phyloP scores from a whole-genome alignment of 1,140 invertebrate genomes.

The Drusus annulatus region DNA sequence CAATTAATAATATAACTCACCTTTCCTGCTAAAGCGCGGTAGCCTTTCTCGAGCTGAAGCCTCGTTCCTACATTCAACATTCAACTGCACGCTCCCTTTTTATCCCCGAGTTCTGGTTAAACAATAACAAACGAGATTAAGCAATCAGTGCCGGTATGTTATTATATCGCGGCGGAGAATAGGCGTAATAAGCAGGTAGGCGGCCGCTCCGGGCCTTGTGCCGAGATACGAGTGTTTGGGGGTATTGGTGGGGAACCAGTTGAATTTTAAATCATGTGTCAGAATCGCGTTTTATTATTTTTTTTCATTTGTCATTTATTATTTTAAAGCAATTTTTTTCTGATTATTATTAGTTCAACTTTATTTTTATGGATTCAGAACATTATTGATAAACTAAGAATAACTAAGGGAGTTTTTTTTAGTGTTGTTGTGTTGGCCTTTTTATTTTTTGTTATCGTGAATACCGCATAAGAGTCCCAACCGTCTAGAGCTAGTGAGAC shows the following conservation, averaged over 20 bases:
- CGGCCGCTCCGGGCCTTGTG: neutral
- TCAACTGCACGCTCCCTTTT: neutral
- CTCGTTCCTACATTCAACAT: neutral
- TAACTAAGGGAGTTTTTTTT: too few species aligned
- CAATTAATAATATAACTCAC: neutral
- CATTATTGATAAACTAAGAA: too few species aligned
- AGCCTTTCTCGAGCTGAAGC: neutral
- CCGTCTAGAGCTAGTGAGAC: too few species aligned
- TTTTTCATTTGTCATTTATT: too few species aligned
- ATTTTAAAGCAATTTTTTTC: too few species aligned
- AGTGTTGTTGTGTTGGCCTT: too few species aligned
- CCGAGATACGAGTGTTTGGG: neutral
- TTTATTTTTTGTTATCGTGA: too few species aligned
- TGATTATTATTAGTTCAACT: too few species aligned
- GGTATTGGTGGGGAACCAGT: conserved; percentile 1
- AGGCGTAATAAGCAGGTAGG: conserved; percentile 23
- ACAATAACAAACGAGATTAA: conserved; percentile 31
- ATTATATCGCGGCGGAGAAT: conserved; percentile 23
- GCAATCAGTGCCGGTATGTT: conserved; percentile 25
- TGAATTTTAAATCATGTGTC: neutral
- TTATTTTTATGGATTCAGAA: too few species aligned
- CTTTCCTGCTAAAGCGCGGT: conserved; percentile 8
- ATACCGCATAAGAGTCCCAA: too few species aligned
- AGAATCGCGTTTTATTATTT: too few species aligned
- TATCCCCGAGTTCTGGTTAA: conserved; percentile 12